Percentiles rank a stretch among this genome's conserved stretches.
Evolutionary conservation across 2,113 vertebrate genomes (phyloP).

Genomic region (Zosterops pallidus): DNA sequence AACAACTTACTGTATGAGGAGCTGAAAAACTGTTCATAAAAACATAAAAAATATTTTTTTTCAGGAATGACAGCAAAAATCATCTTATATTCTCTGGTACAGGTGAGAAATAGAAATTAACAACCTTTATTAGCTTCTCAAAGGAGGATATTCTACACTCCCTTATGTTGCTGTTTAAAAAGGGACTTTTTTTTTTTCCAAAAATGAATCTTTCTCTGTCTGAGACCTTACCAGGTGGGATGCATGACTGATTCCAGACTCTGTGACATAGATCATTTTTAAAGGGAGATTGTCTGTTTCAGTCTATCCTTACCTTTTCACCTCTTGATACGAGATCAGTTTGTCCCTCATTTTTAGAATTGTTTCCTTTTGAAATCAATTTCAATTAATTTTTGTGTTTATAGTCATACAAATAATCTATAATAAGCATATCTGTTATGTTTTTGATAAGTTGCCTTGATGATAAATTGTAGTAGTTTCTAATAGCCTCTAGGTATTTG

Average conservation of each 20-base stretch:
- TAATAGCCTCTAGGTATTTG: background rate
- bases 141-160: background rate
- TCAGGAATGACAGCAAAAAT: background rate
- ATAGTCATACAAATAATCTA: background rate
- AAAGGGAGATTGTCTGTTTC: background rate
- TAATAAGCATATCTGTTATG: background rate
- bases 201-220: background rate
- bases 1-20: background rate
- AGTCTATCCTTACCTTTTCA: background rate
- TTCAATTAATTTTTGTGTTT: rapidly evolving
- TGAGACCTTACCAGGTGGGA: background rate
- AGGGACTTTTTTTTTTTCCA: background rate
- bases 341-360: background rate
- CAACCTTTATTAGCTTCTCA: background rate
- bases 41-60: background rate
- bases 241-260: background rate
- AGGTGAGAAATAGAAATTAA: background rate
- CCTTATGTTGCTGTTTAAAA: background rate
- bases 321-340: rapidly evolving
- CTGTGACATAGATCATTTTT: background rate
- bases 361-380: background rate
- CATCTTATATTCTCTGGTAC: background rate
- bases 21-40: background rate
- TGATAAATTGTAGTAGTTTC: background rate
- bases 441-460: background rate